phyloP scores from a whole-genome alignment of 2,797 vertebrate species.

The Florisuga fusca region DNA sequence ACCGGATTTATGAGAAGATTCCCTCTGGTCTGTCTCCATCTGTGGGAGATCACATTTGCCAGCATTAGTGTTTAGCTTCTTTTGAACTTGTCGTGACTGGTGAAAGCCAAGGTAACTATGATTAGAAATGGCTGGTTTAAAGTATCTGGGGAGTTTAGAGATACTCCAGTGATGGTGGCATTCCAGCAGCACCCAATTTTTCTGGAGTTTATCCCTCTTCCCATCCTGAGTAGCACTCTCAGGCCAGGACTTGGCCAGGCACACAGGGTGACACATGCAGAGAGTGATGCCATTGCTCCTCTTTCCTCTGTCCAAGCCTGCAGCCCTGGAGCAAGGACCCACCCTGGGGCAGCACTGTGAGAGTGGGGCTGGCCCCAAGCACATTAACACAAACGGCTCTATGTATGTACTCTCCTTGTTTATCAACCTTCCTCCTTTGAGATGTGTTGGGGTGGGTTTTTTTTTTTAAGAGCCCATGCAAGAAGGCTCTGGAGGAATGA shows the following conservation, averaged over 20 bases:
- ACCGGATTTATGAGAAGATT: not conserved
- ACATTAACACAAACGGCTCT: rapidly evolving
- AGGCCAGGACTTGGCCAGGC: not conserved
- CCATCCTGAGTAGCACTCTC: not conserved
- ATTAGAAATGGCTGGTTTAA: not conserved
- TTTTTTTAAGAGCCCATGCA: not conserved
- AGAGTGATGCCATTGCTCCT: rapidly evolving
- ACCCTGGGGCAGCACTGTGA: not conserved
- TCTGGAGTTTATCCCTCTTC: not conserved
- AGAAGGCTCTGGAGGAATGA: not conserved
- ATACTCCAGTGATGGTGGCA: not conserved
- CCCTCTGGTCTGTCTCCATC: not conserved
- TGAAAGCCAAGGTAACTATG: not conserved
- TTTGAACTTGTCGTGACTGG: not conserved
- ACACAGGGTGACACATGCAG: not conserved
- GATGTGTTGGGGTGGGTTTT: rapidly evolving
- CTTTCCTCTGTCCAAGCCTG: not conserved
- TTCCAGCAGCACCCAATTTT: not conserved
- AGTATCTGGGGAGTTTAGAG: not conserved
- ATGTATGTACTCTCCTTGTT: rapidly evolving
- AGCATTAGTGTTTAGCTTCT: not conserved
- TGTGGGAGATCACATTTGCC: not conserved
- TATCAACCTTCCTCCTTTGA: not conserved
- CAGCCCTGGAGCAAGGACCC: not conserved
- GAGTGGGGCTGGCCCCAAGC: rapidly evolving